Conservation (phyloP, 2,113 vertebrate genomes). For the Sakesphorus luctuosus region DNA sequence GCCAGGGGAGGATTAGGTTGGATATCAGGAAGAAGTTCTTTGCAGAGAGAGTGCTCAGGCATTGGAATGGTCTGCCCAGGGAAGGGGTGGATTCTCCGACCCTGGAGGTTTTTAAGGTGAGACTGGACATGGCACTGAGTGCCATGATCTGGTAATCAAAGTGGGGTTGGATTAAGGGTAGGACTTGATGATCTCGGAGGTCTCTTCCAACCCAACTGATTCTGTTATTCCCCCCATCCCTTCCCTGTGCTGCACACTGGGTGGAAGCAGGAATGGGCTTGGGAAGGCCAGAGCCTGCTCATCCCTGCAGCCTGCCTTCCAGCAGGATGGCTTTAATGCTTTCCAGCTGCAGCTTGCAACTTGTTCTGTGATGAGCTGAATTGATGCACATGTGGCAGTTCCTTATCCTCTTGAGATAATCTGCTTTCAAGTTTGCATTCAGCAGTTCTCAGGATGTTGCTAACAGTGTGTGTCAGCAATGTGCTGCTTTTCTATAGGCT, state of each 20-base stretch:
- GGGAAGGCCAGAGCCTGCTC: neutral
- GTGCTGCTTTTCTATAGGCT: neutral
- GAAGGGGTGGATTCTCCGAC: too few species aligned
- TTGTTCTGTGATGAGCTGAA: neutral
- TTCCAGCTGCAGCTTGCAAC: conserved; percentile 1
- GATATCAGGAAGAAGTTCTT: too few species aligned
- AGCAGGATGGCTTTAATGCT: neutral
- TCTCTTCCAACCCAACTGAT: too few species aligned
- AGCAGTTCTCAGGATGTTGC: conserved; percentile 22
- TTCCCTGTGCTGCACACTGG: neutral
- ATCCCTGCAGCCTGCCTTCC: too few species aligned
- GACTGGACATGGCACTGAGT: too few species aligned
- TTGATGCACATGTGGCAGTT: conserved; percentile 39
- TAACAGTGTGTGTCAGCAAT: conserved; percentile 27
- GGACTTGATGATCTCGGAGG: too few species aligned
- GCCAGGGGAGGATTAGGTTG: too few species aligned
- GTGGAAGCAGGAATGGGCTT: neutral
- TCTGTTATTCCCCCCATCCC: neutral
- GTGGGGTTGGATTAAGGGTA: too few species aligned
- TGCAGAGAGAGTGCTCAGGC: too few species aligned
- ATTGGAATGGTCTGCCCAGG: too few species aligned
- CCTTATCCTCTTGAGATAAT: conserved; percentile 67
- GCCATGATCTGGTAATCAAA: too few species aligned
- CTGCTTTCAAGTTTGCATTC: conserved; percentile 53
- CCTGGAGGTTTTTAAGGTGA: too few species aligned